A percentile compares a stretch with the other conserved stretches of the same genome.
Conservation (phyloP, 2,113 vertebrate genomes). For the Nycticryphes semicollaris region DNA sequence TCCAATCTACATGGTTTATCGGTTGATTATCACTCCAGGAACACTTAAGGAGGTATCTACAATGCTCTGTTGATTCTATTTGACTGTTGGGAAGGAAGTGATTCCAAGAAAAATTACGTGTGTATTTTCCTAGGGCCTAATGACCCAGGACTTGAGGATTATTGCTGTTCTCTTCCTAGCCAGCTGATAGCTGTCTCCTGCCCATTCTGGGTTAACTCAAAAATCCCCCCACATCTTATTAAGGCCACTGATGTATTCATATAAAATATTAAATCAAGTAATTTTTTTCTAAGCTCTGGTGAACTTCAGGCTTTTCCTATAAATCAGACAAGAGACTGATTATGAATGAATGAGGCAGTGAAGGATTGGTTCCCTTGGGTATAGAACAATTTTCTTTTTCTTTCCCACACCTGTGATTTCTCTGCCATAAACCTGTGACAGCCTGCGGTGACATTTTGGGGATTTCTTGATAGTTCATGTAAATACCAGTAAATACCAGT, state of each 20-base stretch:
- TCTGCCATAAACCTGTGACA: neutral
- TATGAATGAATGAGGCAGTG: neutral
- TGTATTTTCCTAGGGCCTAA: neutral
- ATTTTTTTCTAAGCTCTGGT: neutral
- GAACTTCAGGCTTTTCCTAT: neutral
- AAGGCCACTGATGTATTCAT: neutral
- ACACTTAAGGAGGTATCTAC: conserved; percentile 90
- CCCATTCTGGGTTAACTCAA: neutral
- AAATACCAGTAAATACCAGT: neutral
- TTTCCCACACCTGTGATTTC: neutral
- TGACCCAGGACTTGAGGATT: neutral
- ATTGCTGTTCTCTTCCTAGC: neutral
- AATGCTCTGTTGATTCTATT: neutral
- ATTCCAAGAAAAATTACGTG: neutral
- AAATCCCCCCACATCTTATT: neutral
- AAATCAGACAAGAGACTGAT: neutral
- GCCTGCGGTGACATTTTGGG: neutral
- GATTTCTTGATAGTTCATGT: neutral
- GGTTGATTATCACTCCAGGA: conserved; percentile 86
- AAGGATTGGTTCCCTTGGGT: neutral
- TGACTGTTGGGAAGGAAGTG: neutral
- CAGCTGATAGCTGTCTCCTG: neutral
- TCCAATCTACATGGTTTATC: conserved; percentile 89
- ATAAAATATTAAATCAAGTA: neutral
- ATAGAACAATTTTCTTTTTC: neutral